Evolutionary conservation across 2,888 invertebrate genomes (phyloP).

Genomic region (Corythucha ciliata): DNA sequence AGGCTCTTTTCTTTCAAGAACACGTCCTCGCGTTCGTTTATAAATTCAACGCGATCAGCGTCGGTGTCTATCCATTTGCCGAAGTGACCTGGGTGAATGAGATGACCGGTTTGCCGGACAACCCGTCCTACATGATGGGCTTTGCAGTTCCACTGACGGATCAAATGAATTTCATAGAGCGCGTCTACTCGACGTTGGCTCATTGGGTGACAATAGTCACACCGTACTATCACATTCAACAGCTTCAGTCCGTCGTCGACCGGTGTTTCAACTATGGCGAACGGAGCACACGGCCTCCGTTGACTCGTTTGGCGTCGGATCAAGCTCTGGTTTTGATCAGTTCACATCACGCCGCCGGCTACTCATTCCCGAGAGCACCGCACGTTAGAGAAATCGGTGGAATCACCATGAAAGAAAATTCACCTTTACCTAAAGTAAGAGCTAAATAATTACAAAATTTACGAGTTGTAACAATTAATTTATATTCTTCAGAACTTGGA

Average conservation of each 20-base stretch:
- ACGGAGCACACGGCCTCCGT: constrained; percentile 23
- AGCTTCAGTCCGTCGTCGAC: constrained; percentile 8
- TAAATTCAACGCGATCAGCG: constrained; percentile 29
- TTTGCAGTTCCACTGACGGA: constrained; percentile 19
- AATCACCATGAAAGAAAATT: constrained; percentile 66
- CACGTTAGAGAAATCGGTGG: constrained; percentile 78
- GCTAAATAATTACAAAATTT: too few species aligned
- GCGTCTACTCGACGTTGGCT: constrained; percentile 14
- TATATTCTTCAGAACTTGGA: constrained; percentile 45
- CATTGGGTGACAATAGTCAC: neutral
- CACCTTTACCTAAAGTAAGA: constrained; percentile 55
- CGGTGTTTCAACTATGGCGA: constrained; percentile 19
- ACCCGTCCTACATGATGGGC: constrained; percentile 25
- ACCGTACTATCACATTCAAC: neutral
- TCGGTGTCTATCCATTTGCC: constrained; percentile 18
- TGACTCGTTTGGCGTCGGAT: constrained; percentile 26
- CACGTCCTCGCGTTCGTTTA: constrained; percentile 24
- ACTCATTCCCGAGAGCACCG: constrained; percentile 45
- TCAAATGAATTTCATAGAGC: constrained; percentile 17
- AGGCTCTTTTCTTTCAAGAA: constrained; percentile 25
- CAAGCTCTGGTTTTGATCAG: constrained; percentile 29
- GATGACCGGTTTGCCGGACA: constrained; percentile 22
- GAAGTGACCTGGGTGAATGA: constrained; percentile 25
- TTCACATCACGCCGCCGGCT: constrained; percentile 26
- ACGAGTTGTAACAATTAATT: too few species aligned